A percentile compares a stretch with the other conserved stretches of the same genome.
These are phyloP conservation scores for Melieria crassipennis DNA, from an alignment of 2,888 invertebrate genomes.

Conservation along the genomic window DNA sequence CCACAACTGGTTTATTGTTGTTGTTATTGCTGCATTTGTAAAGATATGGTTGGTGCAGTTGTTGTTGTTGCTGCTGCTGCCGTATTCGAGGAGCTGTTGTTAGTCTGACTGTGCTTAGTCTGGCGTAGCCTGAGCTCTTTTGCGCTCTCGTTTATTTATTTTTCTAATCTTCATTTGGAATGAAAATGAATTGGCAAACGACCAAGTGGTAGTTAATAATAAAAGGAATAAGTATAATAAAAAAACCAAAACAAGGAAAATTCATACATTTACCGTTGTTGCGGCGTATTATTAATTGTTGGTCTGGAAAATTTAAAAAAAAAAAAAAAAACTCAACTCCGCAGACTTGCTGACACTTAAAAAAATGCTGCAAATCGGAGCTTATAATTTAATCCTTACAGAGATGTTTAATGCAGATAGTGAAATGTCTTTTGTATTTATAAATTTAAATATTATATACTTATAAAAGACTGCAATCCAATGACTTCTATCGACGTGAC, in stretches of 20 bases:
- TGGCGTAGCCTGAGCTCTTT: background rate
- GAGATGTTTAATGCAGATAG: no score
- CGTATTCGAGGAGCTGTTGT: background rate
- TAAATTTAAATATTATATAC: no score
- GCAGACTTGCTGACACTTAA: no score
- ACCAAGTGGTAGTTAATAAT: constrained; percentile 17
- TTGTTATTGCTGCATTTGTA: constrained; percentile 14
- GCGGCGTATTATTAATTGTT: no score
- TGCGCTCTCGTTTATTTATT: constrained; percentile 12
- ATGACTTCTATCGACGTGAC: no score
- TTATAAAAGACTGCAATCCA: no score
- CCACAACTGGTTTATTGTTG: constrained; percentile 1
- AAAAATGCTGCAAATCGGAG: no score
- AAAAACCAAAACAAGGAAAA: background rate
- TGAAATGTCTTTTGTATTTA: no score
- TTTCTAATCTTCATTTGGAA: constrained; percentile 53
- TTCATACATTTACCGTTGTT: no score
- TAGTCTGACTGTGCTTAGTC: background rate
- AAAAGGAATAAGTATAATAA: constrained; percentile 7
- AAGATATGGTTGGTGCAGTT: background rate
- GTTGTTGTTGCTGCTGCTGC: background rate
- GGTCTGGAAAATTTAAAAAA: no score
- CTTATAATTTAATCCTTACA: no score
- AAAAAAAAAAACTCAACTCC: no score
- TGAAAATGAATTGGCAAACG: constrained; percentile 40